Base-by-base conservation (phyloP, 2,113 vertebrate genomes). In the Lepisosteus osseus region DNA sequence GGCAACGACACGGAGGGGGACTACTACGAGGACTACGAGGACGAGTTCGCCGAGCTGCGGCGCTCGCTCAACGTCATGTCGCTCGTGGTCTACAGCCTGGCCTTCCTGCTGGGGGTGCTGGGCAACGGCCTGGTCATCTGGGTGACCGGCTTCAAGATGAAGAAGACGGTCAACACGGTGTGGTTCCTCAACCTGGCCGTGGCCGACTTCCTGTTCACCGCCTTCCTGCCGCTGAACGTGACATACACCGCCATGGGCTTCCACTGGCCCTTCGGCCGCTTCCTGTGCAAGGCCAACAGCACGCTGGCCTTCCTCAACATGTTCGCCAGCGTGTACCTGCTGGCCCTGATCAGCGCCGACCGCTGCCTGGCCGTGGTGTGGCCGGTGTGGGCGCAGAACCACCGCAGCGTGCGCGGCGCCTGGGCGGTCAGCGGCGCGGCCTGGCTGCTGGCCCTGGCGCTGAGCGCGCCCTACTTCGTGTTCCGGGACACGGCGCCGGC, bases 121-220 rank as follows among this genome's bases (percentile, higher is more conserved):
- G 94, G 95, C 0, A 96, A 96, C 1, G 94, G 93, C 67, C 84
- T 95, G 61, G 94, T 95, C 51, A 94, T 96, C 80, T 95, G 94
- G 94, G 92, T 96, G 65, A 85, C 86, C 0, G 94, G 94, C 7
- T 95, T 94, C 81, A 89, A 87, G 72, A 95, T 96, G 94, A 86
- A 92, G 72, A 91, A 82, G 81, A 94, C 92, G 0, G 93, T 95
- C 1, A 95, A 92, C 79, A 95, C 88, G 0, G 72, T 95, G 45
- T 93, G 88, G 86, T 95, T 92, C 74, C 86, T 95, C 76, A 94
- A 94, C 80, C 81, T 96, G 3, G 93, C 94, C 1, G 72, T 94
- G n/a, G 94, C 94, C 0, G 94, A 96, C 83, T 93, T 96, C 69
- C 87, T 91, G 40, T 94, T 96, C 78, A 91, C 86, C 0, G 84